Evolutionary conservation across 2,888 invertebrate genomes (phyloP).

Genomic region (Lissonota sp.): DNA sequence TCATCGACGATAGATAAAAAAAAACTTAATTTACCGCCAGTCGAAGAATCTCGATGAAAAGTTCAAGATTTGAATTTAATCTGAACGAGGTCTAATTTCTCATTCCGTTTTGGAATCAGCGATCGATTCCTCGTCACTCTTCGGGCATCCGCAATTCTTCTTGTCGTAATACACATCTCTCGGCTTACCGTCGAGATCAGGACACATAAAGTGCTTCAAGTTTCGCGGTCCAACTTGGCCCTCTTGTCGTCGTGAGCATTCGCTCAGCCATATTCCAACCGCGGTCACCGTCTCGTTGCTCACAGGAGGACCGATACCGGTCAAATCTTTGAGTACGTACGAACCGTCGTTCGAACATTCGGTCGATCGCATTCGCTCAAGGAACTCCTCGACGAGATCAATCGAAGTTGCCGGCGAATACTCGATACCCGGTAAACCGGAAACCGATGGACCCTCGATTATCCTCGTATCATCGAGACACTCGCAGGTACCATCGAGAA

Average conservation of each 20-base stretch:
- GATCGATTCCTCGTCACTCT: neutral
- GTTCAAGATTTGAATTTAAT: too few relatives aligned
- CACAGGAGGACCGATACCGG: constrained; percentile 77
- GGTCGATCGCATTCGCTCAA: constrained; percentile 72
- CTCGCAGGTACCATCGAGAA: constrained; percentile 70
- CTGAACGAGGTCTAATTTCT: neutral
- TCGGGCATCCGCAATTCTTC: neutral
- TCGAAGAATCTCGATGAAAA: too few relatives aligned
- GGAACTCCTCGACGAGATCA: constrained; percentile 73
- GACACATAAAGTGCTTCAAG: constrained; percentile 89
- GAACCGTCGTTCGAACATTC: constrained; percentile 64
- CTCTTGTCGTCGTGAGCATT: constrained; percentile 85
- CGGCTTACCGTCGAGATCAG: constrained; percentile 85
- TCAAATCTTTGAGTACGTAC: constrained; percentile 67
- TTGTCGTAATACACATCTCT: constrained; percentile 39
- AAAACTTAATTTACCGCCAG: too few relatives aligned
- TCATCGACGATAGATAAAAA: too few relatives aligned
- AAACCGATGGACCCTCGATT: constrained; percentile 35
- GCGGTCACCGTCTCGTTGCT: constrained; percentile 71
- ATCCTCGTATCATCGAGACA: constrained; percentile 66
- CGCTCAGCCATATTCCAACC: constrained; percentile 76
- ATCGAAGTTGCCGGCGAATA: neutral
- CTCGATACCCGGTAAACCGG: constrained; percentile 18
- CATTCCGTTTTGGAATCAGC: neutral
- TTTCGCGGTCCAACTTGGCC: constrained; percentile 89